Base-by-base conservation (phyloP, 2,888 invertebrate species). In the Acanthosepion pharaonis region DNA sequence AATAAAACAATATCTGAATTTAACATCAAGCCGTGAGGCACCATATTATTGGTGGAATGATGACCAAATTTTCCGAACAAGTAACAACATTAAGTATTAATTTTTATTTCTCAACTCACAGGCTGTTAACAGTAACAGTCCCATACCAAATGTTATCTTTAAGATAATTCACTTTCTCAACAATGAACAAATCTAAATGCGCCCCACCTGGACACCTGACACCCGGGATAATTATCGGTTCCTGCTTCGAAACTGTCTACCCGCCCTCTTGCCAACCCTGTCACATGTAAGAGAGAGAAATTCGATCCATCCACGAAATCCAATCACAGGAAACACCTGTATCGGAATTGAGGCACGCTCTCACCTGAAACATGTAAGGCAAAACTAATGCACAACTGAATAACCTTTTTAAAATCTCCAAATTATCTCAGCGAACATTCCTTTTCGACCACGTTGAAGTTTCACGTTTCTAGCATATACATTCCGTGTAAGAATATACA, bases 241-340 rank as follows among this genome's bases (percentile, higher is more conserved):
- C 78, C 78, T 28, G n/a, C 78, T n/a, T n/a, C 6, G 11, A n/a
- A n/a, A 1, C 9, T 78, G 28, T n/a, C 78, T n/a, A 15, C 28
- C 78, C 78, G 4, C n/a, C 78, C 11, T 11, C n/a, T 1, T 33
- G 78, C n/a, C 78, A n/a, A n/a, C 78, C n/a, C 78, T 78, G 78
- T 78, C 78, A 78, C 78, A 78, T 78, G n/a, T 78, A 78, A n/a
- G 78, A 78, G 78, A 78, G 78, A 78, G 78, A 78, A 78, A 78
- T 78, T 78, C 78, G n/a, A 78, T 78, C n/a, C 78, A n/a, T 15
- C n/a, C 78, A 11, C 3, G 78, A 78, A 78, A 78, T n/a, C 78
- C 78, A n/a, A 78, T 78, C 78, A 78, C 78, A 78, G 78, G 78
- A 78, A 78, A 11, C 78, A 78, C 78, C 78, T 78, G 78, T 78